Evolutionary conservation across 2,113 vertebrate genomes (phyloP).

Genomic region (Aphelocoma coerulescens): DNA sequence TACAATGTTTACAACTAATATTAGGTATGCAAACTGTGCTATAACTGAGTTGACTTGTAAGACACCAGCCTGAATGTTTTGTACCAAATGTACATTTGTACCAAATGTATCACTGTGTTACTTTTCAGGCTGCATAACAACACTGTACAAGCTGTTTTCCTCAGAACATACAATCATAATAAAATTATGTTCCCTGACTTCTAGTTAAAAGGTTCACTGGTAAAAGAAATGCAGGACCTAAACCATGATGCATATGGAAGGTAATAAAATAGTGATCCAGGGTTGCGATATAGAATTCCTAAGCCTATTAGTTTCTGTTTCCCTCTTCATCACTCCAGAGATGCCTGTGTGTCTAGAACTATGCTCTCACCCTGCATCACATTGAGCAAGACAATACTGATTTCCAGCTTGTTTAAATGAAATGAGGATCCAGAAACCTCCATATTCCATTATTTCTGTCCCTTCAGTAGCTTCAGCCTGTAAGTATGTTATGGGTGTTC

Average conservation of each 20-base stretch:
- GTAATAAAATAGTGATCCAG: rapidly evolving
- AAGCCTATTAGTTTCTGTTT: background rate
- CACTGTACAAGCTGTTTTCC: background rate
- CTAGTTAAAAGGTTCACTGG: background rate
- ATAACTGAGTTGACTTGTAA: background rate
- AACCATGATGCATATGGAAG: background rate
- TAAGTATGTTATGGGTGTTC: background rate
- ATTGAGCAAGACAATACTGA: background rate
- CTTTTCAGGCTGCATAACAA: background rate
- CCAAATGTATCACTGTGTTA: background rate
- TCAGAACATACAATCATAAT: background rate
- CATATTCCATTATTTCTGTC: background rate
- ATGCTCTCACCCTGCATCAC: background rate
- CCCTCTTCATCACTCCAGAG: background rate
- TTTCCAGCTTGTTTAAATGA: background rate
- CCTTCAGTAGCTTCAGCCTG: background rate
- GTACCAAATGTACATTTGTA: background rate
- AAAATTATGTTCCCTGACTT: background rate
- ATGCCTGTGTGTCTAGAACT: background rate
- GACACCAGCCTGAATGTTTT: background rate
- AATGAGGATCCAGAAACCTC: background rate
- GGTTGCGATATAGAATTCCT: rapidly evolving
- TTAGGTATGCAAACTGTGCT: background rate
- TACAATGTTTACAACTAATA: background rate
- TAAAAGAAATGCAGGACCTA: background rate